Percentiles rank a stretch among this genome's conserved stretches.
Conservation (phyloP, 2,113 vertebrate species). For the Diadophis punctatus region DNA sequence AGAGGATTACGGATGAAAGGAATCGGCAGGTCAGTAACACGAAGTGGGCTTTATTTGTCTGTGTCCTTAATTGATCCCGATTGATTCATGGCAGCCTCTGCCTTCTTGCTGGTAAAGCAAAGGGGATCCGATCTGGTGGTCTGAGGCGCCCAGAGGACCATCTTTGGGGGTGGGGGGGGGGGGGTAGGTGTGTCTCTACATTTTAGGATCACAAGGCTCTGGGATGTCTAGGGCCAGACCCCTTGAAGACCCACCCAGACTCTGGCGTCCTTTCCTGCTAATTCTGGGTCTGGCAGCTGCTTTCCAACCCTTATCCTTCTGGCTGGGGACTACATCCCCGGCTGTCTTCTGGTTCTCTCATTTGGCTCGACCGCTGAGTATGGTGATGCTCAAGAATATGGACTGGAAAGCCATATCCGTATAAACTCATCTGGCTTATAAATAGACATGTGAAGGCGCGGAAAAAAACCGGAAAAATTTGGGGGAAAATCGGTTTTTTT, state of each 20-base stretch:
- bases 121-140: not conserved
- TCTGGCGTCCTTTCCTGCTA: not conserved
- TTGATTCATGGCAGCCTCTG: not conserved
- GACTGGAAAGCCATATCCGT: not conserved
- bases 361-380: not conserved
- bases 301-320: not conserved
- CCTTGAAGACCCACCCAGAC: not conserved
- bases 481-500: no score
- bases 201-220: not conserved
- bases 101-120: not conserved
- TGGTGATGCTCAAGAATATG: not conserved
- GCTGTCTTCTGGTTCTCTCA: not conserved
- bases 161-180: not conserved
- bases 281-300: not conserved
- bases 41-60: not conserved
- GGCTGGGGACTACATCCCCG: not conserved
- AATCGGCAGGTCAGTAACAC: conserved; percentile 86
- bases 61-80: not conserved
- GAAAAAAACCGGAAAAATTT: no score
- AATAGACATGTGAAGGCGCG: no score
- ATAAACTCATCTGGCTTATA: not conserved
- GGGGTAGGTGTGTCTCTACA: not conserved
- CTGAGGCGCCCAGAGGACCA: not conserved
- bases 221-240: not conserved
- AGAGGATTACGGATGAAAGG: conserved; percentile 96